A percentile compares a stretch with the other conserved stretches of the same genome.
phyloP scores from a whole-genome alignment of 2,888 invertebrate genomes.

The Sicus ferrugineus region DNA sequence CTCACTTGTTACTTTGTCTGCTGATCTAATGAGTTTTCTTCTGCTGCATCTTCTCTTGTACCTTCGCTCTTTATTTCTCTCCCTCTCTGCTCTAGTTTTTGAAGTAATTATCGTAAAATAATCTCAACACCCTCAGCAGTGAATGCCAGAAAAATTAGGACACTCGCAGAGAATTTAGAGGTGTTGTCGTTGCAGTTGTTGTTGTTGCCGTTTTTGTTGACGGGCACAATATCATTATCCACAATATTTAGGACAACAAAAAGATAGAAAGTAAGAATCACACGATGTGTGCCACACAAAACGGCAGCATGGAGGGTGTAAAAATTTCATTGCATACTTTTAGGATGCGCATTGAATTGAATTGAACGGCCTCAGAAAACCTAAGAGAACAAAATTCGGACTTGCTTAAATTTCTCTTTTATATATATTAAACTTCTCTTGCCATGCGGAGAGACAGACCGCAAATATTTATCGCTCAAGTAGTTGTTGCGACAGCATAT shows the following conservation, averaged over 20 bases:
- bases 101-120: conserved; percentile 31
- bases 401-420: no score
- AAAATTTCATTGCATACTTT: conserved; percentile 8
- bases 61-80: neutral
- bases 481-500: no score
- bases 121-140: conserved; percentile 26
- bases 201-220: neutral
- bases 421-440: no score
- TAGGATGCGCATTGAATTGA: neutral
- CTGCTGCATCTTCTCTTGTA: neutral
- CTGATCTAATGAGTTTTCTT: neutral
- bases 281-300: neutral
- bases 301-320: neutral
- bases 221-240: neutral
- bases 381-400: no score
- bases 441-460: no score
- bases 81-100: neutral
- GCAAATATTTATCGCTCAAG: no score
- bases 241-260: neutral
- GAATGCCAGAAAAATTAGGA: conserved; percentile 23
- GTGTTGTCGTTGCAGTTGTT: neutral
- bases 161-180: conserved; percentile 1
- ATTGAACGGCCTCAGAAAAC: no score
- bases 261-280: neutral
- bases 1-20: no score